A percentile compares a stretch with the other conserved stretches of the same genome.
Conservation (phyloP, 1,140 invertebrate species). For the Drosophila azteca region DNA sequence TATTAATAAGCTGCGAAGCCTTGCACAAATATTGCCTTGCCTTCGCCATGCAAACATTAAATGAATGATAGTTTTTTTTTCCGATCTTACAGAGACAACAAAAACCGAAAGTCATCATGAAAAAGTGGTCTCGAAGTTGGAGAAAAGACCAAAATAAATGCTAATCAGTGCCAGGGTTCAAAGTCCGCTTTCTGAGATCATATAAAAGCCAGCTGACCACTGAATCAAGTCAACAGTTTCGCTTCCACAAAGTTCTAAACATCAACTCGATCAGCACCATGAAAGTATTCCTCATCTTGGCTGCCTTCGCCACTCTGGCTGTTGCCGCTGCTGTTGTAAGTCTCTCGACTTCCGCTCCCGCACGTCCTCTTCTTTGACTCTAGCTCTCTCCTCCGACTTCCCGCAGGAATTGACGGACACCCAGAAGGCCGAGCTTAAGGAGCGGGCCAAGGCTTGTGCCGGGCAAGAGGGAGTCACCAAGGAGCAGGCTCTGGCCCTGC, state of each 20-base stretch:
- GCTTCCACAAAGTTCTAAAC: conserved; percentile 3
- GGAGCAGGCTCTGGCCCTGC: conserved; percentile 56
- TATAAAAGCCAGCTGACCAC: conserved; percentile 18
- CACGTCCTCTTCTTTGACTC: background rate
- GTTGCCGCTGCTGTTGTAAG: conserved; percentile 46
- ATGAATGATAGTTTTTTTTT: conserved; percentile 5
- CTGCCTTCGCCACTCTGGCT: conserved; percentile 25
- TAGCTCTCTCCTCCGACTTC: background rate
- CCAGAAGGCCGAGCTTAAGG: conserved; percentile 9
- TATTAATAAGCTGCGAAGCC: conserved; percentile 31
- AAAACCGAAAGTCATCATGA: conserved; percentile 23
- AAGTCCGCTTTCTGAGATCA: conserved; percentile 3
- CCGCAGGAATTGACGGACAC: conserved; percentile 18
- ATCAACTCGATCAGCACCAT: conserved; percentile 21
- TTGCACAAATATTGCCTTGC: background rate
- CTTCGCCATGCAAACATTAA: background rate
- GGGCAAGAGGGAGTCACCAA: conserved; percentile 53
- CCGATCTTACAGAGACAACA: background rate
- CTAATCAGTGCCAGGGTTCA: background rate
- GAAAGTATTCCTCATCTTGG: conserved; percentile 44
- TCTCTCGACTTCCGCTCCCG: too few species aligned
- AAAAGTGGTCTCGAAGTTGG: background rate
- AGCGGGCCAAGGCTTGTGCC: conserved; percentile 19
- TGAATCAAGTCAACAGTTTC: conserved; percentile 11
- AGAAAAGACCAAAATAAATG: conserved; percentile 11